Base-by-base conservation (phyloP, 2,113 vertebrate genomes). In the Atlantisia rogersi region DNA sequence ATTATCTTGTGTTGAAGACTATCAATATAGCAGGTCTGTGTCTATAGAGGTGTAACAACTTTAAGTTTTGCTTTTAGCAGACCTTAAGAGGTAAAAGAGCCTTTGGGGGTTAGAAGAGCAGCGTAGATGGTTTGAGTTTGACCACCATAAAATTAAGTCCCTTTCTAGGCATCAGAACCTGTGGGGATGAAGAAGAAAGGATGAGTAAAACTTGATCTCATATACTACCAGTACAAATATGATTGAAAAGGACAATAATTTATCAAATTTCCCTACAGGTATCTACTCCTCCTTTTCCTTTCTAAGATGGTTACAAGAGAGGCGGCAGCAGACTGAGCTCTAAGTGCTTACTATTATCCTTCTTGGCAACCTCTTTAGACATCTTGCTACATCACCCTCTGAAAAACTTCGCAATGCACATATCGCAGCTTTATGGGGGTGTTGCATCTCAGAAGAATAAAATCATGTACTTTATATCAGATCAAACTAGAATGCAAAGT, bases 401-500 rank as follows among this genome's bases (percentile, higher is more conserved):
- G 29, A 55, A 70, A 42, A 44, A 19, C 32, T 52, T 17, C 14
- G 31, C 7, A 18, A 11, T 26, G 44, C 60, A 25, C 28, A 0
- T 53, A 24, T n/a, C 28, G 1, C 8, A 69, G 55, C 37, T 60
- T 53, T 20, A 39, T 11, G 15, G 10, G 59, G 53, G 13, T 7
- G 22, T 25, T 2, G 1, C 35, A 25, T 37, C 2, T 0, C 25
- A 12, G 29, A 26, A 31, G 42, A 77, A 42, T 25, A n/a, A 12
- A 21, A 29, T 63, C 4, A 19, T 4, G 11, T 69, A 7, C 42
- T 67, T 48, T 14, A 39, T 52, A 32, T 29, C 53, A 31, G 21
- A 16, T 24, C 4, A 59, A 59, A 42, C 25, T 26, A 32, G 44
- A 75, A 44, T 11, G 25, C 18, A 4, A 32, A 85, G 56, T 44